Percentiles rank a stretch among this genome's conserved stretches.
Conservation (phyloP, 2,888 invertebrate genomes). For the Agrotis segetum region DNA sequence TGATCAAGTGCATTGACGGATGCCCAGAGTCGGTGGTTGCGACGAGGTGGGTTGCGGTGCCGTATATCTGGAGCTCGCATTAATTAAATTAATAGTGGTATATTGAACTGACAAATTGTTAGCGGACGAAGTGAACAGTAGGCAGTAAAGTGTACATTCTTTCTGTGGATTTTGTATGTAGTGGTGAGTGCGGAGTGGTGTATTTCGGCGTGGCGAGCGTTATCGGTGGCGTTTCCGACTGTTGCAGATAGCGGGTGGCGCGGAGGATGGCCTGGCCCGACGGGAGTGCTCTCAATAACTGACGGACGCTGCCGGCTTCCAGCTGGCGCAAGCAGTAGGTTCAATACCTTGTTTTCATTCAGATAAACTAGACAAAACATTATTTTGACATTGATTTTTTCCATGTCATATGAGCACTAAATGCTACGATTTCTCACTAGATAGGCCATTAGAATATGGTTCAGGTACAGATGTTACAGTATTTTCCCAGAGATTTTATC, state of each 20-base stretch:
- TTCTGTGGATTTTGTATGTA: constrained; percentile 53
- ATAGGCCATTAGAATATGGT: constrained; percentile 7
- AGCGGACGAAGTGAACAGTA: constrained; percentile 55
- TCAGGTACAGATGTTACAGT: constrained; percentile 10
- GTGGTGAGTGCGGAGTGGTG: constrained; percentile 59
- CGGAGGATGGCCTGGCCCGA: constrained; percentile 87
- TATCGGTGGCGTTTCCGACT: constrained; percentile 89
- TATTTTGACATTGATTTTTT: constrained; percentile 64
- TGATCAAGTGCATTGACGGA: constrained; percentile 72
- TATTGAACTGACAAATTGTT: constrained; percentile 67
- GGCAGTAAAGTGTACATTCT: constrained; percentile 52
- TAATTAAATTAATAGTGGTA: constrained; percentile 84
- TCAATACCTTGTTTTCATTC: constrained; percentile 45
- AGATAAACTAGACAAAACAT: constrained; percentile 35
- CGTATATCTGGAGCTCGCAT: constrained; percentile 81
- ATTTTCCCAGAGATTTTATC: constrained; percentile 13
- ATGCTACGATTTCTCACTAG: constrained; percentile 23
- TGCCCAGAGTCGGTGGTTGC: constrained; percentile 78
- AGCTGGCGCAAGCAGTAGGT: constrained; percentile 89
- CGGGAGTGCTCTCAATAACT: constrained; percentile 87
- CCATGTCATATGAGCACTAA: constrained; percentile 29
- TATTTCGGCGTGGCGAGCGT: constrained; percentile 79
- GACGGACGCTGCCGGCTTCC: constrained; percentile 89
- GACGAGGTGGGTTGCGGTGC: constrained; percentile 85
- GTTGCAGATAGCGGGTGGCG: constrained; percentile 88